Base-by-base conservation (phyloP, 23 tunicate species). In the Botrylloides violaceus region DNA sequence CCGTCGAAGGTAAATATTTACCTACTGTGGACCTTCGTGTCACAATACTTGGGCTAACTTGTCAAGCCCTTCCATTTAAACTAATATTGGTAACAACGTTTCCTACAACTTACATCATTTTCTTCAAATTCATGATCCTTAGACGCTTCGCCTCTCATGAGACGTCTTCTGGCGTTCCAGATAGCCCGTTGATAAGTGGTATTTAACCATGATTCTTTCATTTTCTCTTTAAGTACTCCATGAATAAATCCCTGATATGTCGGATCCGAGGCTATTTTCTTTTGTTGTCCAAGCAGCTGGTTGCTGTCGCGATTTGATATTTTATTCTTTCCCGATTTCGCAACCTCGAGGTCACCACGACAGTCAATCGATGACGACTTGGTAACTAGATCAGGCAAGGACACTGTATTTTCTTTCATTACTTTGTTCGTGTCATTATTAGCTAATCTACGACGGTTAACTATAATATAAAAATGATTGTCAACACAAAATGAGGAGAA, bases 151-250 rank as follows among this genome's bases (percentile, higher is more conserved):
- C 74, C 74, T 2, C 47, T n/a, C 5, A 43, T 19, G 0, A 83
- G 56, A 9, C 90, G 71, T 58, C 73, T 66, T 5, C 78, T 65
- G 36, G 90, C 90, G 34, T 64, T 77, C 78, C 78, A 71, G 21
- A 83, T 83, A 5, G 82, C 82, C 59, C 71, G 73, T 50, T 83
- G 90, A 49, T 83, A 76, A 3, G 82, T 25, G 2, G 78, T 29
- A 62, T 62, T 64, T 21, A 78, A 72, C 90, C 90, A 83, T 23
- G 90, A 83, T 12, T 71, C 76, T 32, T 37, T 61, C 58, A 83
- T 78, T 29, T 70, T 32, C n/a, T 32, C 23, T 47, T 66, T 57
- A 64, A 78, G 33, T 28, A 26, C 34, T 26, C 2, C 77, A 12
- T 55, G 39, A 23, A 55, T 29, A 55, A 72, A 33, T 39, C 26